A percentile compares a stretch with the other conserved stretches of the same genome.
Evolutionary conservation across 1,140 invertebrate genomes (phyloP).

Genomic region (Nephila pilipes): DNA sequence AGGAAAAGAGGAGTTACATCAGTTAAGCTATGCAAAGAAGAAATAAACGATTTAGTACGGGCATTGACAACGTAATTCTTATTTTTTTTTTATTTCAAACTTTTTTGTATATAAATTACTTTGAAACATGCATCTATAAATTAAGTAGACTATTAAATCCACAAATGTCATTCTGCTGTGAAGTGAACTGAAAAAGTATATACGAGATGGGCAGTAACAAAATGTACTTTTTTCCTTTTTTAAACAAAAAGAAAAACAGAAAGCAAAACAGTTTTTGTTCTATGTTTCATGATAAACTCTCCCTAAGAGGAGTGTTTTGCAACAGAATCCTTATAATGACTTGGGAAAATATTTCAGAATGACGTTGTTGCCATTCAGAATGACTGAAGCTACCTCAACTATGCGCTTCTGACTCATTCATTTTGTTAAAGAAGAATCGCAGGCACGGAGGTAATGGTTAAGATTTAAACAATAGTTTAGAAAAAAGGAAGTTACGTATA

Average conservation of each 20-base stretch:
- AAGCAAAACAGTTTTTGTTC: slow-evolving; percentile 11
- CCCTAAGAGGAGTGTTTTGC: slow-evolving; percentile 10
- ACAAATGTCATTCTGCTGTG: neutral
- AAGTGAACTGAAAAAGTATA: neutral
- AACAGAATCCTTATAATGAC: slow-evolving; percentile 22
- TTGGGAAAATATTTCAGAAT: slow-evolving; percentile 16
- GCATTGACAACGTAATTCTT: neutral
- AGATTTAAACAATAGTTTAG: slow-evolving; percentile 68
- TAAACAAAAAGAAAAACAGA: neutral
- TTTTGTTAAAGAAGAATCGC: neutral
- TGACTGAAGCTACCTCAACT: neutral
- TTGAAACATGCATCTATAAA: neutral
- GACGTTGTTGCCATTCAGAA: slow-evolving; percentile 2
- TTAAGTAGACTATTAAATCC: neutral
- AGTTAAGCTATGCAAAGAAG: neutral
- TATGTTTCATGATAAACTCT: slow-evolving; percentile 44
- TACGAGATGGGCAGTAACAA: neutral
- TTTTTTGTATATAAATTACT: neutral
- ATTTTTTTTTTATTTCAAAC: neutral
- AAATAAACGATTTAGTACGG: neutral
- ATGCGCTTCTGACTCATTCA: neutral
- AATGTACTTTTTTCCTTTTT: neutral
- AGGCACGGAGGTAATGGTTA: slow-evolving; percentile 24
- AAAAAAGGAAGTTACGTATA: neutral
- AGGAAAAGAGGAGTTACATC: neutral